A percentile compares a stretch with the other conserved stretches of the same genome.
phyloP scores from a whole-genome alignment of 2,797 vertebrate species.

The Crocodylus rhombifer region DNA sequence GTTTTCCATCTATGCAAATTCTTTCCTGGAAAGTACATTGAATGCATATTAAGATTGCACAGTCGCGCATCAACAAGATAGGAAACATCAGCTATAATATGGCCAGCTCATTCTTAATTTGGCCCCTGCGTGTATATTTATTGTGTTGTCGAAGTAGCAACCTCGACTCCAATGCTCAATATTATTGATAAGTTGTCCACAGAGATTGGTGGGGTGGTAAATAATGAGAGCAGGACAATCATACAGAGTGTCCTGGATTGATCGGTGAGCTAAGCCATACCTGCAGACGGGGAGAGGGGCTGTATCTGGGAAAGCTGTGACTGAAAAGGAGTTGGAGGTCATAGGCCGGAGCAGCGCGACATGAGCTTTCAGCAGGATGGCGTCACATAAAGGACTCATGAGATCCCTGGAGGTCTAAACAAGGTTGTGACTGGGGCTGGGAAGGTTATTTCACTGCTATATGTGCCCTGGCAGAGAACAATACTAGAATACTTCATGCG shows the following conservation, averaged over 20 bases:
- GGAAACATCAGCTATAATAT: neutral
- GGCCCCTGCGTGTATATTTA: neutral
- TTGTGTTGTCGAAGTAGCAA: neutral
- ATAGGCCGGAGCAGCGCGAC: neutral
- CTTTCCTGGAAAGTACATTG: too few relatives aligned
- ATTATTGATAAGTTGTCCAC: slow-evolving; percentile 19
- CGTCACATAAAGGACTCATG: neutral
- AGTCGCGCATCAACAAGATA: neutral
- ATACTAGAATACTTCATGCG: neutral
- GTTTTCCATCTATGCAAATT: too few relatives aligned
- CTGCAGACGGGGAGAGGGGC: neutral
- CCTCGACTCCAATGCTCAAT: slow-evolving; percentile 43
- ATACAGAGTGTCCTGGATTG: neutral
- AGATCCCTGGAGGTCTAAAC: neutral
- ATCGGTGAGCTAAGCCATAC: neutral
- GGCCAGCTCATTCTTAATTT: neutral
- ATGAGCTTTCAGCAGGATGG: neutral
- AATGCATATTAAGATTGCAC: neutral
- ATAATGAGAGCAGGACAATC: neutral
- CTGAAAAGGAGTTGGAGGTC: neutral
- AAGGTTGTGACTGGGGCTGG: neutral
- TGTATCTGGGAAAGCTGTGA: neutral
- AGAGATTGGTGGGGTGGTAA: neutral
- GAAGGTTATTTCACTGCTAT: neutral
- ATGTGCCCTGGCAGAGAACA: neutral